Percentiles rank a stretch among this genome's conserved stretches.
These are phyloP conservation scores for Eristalis intricaria DNA, from an alignment of 2,888 invertebrate genomes.

Conservation along the genomic window DNA sequence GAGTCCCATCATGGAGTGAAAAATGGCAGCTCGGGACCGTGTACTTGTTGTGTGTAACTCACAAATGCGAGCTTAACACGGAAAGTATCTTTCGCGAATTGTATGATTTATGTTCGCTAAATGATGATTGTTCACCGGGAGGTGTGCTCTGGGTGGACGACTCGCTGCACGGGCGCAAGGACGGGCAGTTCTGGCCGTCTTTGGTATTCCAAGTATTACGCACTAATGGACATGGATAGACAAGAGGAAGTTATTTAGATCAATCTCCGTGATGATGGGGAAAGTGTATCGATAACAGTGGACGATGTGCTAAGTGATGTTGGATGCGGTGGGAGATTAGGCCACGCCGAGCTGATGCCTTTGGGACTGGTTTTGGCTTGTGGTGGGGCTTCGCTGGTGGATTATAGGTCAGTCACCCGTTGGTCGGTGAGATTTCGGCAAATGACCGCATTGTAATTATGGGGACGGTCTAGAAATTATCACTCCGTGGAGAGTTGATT, in stretches of 20 bases:
- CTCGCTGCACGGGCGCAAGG: not conserved
- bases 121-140: slow-evolving; percentile 52
- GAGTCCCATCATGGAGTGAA: slow-evolving; percentile 33
- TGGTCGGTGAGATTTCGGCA: not conserved
- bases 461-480: not conserved
- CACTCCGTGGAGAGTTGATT: not conserved
- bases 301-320: slow-evolving; percentile 38
- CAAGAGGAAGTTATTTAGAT: slow-evolving; percentile 51
- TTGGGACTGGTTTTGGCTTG: slow-evolving; percentile 12
- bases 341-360: not conserved
- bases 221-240: not conserved
- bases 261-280: slow-evolving; percentile 16
- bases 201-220: not conserved
- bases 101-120: slow-evolving; percentile 58
- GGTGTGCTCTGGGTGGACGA: slow-evolving; percentile 4
- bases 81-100: slow-evolving; percentile 47
- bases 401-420: not conserved
- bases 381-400: not conserved
- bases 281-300: slow-evolving; percentile 64
- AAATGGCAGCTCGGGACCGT: slow-evolving; percentile 49
- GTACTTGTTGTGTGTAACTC: slow-evolving; percentile 32
- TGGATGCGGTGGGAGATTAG: slow-evolving; percentile 21
- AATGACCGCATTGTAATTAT: not conserved
- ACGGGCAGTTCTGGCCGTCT: not conserved
- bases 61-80: slow-evolving; percentile 49